A percentile compares a stretch with the other conserved stretches of the same genome.
Conservation (phyloP, 1,140 invertebrate genomes). For the Drosophila nebulosa region DNA sequence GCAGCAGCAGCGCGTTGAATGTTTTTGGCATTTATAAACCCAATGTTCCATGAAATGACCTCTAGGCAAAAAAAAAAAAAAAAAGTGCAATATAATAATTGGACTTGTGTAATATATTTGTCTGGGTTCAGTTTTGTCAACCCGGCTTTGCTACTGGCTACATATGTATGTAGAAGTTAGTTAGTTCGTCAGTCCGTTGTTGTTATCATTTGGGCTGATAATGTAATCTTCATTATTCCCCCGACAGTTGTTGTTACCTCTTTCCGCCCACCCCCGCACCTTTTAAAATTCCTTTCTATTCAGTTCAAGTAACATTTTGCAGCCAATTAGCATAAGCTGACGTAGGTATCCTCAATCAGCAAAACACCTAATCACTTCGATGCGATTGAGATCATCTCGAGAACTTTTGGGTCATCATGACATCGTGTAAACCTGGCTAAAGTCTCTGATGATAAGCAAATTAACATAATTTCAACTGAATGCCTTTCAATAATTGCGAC, state of each 20-base stretch:
- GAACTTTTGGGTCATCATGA: not conserved
- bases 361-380: not conserved
- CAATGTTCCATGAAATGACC: slow-evolving; percentile 73
- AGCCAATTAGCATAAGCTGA: not conserved
- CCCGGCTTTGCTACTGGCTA: not conserved
- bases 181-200: not conserved
- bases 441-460: not conserved
- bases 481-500: not conserved
- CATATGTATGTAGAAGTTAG: not conserved
- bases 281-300: not conserved
- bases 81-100: slow-evolving; percentile 18
- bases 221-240: not conserved
- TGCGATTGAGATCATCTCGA: not conserved
- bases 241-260: too few relatives aligned
- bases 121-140: slow-evolving; percentile 15
- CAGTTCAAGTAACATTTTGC: not conserved
- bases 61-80: slow-evolving; percentile 36
- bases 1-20: slow-evolving; percentile 29
- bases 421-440: not conserved
- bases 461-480: not conserved
- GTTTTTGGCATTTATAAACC: slow-evolving; percentile 19
- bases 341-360: not conserved
- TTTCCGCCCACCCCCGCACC: too few relatives aligned
- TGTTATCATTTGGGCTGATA: not conserved
- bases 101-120: slow-evolving; percentile 34